Evolutionary conservation across 1,140 invertebrate species (phyloP).

Genomic region (Littorina saxatilis): DNA sequence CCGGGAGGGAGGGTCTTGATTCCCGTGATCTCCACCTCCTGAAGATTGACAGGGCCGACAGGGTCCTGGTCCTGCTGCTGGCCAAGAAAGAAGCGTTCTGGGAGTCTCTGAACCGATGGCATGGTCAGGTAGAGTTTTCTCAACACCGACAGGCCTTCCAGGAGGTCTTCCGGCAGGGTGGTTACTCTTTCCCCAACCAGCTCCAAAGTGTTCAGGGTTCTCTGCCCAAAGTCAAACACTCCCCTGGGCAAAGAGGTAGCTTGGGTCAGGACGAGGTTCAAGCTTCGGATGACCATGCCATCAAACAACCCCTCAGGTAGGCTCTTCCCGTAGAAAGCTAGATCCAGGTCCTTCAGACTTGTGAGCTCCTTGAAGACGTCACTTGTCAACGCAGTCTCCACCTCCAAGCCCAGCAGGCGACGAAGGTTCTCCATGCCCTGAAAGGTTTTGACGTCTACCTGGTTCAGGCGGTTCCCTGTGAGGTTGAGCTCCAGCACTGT

Average conservation of each 20-base stretch:
- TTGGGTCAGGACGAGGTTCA: constrained; percentile 35
- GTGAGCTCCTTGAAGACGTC: constrained; percentile 28
- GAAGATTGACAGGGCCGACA: constrained; percentile 21
- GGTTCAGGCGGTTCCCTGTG: constrained; percentile 34
- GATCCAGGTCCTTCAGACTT: constrained; percentile 35
- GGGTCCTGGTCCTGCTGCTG: constrained; percentile 5
- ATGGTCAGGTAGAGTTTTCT: constrained; percentile 34
- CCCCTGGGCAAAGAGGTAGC: constrained; percentile 17
- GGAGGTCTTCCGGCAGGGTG: constrained; percentile 17
- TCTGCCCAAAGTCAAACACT: constrained; percentile 33
- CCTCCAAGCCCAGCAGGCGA: constrained; percentile 35
- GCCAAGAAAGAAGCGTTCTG: constrained; percentile 34
- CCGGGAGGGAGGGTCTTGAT: constrained; percentile 24
- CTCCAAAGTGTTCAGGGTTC: constrained; percentile 29
- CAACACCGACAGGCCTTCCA: constrained; percentile 27
- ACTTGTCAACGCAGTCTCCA: neutral
- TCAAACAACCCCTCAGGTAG: constrained; percentile 36
- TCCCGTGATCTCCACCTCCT: constrained; percentile 35
- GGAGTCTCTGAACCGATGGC: constrained; percentile 27
- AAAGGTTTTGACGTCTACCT: constrained; percentile 20
- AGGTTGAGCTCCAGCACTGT: constrained; percentile 35
- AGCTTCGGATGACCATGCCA: constrained; percentile 1
- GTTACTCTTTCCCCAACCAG: constrained; percentile 26
- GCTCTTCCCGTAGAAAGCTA: constrained; percentile 12
- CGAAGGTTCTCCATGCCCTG: constrained; percentile 33